These are phyloP conservation scores for Stichopus chloronotus DNA, from an alignment of 35 echinoderm and acorn worm genomes.

Conservation along the genomic window DNA sequence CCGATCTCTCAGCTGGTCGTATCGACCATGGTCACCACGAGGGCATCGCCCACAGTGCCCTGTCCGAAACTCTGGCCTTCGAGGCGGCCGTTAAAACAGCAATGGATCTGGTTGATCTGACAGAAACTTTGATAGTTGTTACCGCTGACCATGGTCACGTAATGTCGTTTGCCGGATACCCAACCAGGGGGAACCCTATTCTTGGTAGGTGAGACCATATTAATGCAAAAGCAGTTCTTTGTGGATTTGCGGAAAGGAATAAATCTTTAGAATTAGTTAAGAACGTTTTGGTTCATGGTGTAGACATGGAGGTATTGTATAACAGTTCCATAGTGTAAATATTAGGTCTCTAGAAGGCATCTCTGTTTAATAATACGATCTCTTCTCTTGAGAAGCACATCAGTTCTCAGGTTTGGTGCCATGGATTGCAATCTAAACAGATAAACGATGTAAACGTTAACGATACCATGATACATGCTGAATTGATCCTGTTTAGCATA, in stretches of 20 bases:
- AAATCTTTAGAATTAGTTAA: background rate
- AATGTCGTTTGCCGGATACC: constrained; percentile 75
- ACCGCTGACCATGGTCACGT: constrained; percentile 89
- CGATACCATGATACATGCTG: too few species aligned
- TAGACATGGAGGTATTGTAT: too few species aligned
- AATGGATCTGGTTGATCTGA: constrained; percentile 25
- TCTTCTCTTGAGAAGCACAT: too few species aligned
- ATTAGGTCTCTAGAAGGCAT: too few species aligned
- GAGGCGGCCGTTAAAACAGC: constrained; percentile 73
- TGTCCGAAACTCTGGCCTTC: constrained; percentile 77
- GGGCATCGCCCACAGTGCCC: constrained; percentile 60
- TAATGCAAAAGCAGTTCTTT: background rate
- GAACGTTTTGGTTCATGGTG: too few species aligned
- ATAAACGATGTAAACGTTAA: too few species aligned
- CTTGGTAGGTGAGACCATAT: constrained; percentile 64
- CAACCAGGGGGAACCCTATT: constrained; percentile 84
- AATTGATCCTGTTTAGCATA: too few species aligned
- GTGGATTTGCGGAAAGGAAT: background rate
- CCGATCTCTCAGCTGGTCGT: constrained; percentile 49
- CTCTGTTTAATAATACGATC: too few species aligned
- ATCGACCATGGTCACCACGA: constrained; percentile 90
- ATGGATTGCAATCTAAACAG: too few species aligned
- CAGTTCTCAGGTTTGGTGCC: too few species aligned
- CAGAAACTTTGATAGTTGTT: constrained; percentile 80
- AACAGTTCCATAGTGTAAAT: too few species aligned